Evolutionary conservation across 2,888 invertebrate genomes (phyloP).

Genomic region (Eupsilia transversa): DNA sequence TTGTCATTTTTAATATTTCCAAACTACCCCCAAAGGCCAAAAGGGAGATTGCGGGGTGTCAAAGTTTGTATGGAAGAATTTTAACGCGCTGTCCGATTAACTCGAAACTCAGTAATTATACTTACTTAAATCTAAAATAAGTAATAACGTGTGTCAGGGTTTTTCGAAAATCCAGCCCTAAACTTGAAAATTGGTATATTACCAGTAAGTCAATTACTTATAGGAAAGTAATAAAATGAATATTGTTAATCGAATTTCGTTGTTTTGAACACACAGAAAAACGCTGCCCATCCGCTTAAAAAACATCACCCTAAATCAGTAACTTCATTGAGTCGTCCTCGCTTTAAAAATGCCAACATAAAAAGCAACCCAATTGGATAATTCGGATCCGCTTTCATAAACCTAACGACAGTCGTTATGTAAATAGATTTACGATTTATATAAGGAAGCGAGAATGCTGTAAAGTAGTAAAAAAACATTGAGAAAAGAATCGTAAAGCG

Average conservation of each 20-base stretch:
- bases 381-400: constrained; percentile 60
- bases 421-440: constrained; percentile 67
- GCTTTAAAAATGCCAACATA: constrained; percentile 46
- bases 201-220: too few species aligned
- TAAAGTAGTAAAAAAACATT: constrained; percentile 67
- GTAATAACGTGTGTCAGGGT: too few species aligned
- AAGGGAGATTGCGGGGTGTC: too few species aligned
- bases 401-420: constrained; percentile 60
- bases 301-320: constrained; percentile 4
- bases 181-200: too few species aligned
- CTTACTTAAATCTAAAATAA: too few species aligned
- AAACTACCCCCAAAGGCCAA: too few species aligned
- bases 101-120: too few species aligned
- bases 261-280: not conserved
- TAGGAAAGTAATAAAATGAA: too few species aligned
- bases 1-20: too few species aligned
- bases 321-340: constrained; percentile 32
- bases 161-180: too few species aligned
- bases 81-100: too few species aligned
- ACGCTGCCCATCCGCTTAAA: not conserved
- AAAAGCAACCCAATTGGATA: constrained; percentile 61
- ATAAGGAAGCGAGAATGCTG: constrained; percentile 53
- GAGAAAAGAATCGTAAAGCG: constrained; percentile 59
- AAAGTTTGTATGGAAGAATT: too few species aligned
- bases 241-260: not conserved